These are phyloP conservation scores for Corydoras sp. DNA, from an alignment of 2,113 vertebrate species.

Conservation along the genomic window DNA sequence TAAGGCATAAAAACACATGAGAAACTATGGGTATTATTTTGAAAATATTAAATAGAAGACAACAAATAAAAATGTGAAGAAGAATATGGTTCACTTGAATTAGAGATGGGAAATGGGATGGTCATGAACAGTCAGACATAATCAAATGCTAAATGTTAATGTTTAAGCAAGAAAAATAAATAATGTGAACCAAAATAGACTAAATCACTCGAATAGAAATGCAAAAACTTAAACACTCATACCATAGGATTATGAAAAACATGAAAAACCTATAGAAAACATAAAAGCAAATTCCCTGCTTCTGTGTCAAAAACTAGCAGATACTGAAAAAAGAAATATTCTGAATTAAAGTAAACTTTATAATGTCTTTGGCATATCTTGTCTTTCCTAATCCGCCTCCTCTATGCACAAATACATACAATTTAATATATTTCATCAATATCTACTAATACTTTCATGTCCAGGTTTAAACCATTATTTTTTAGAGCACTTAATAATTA, in stretches of 20 bases:
- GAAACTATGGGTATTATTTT: too few species aligned
- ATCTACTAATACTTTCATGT: background rate
- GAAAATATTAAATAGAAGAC: too few species aligned
- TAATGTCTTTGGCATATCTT: background rate
- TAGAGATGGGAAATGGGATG: too few species aligned
- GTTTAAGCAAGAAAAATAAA: background rate
- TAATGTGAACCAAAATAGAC: background rate
- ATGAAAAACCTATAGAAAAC: background rate
- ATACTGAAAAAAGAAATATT: background rate
- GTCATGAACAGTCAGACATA: too few species aligned
- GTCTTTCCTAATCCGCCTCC: background rate
- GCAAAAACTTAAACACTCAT: background rate
- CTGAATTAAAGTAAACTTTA: background rate
- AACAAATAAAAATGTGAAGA: too few species aligned
- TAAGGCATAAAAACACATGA: too few species aligned
- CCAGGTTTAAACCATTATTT: background rate
- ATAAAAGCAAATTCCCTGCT: background rate
- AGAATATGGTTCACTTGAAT: too few species aligned
- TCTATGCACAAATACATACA: background rate
- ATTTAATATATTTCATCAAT: background rate
- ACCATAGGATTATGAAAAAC: background rate
- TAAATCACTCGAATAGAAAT: slow-evolving; percentile 14
- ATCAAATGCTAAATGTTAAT: background rate
- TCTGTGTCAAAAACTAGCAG: too few species aligned
- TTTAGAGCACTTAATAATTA: background rate